Conservation (phyloP, 1,140 invertebrate genomes). For the Harlomillsia oculata region DNA sequence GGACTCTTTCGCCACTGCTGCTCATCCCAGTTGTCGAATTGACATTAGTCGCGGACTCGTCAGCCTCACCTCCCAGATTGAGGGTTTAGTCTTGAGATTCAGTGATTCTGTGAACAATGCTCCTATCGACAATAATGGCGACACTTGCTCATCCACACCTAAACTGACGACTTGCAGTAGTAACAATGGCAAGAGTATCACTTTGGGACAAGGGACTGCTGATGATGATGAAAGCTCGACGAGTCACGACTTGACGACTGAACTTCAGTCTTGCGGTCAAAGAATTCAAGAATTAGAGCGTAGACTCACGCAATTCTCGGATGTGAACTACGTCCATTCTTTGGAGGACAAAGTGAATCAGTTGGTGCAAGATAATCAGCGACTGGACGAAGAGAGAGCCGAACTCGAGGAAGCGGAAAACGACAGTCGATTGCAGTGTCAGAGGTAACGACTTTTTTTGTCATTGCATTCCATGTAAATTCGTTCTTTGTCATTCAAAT, state of each 20-base stretch:
- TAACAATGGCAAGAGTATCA: conserved; percentile 11
- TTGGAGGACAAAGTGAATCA: conserved; percentile 46
- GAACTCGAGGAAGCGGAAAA: conserved; percentile 60
- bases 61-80: conserved; percentile 48
- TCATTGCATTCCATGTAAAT: background rate
- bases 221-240: no score
- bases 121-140: background rate
- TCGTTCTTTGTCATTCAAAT: background rate
- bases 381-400: conserved; percentile 54
- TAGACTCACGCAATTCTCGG: conserved; percentile 24
- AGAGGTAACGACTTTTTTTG: conserved; percentile 42
- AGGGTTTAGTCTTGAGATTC: conserved; percentile 40
- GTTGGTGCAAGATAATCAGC: conserved; percentile 49
- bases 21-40: conserved; percentile 40
- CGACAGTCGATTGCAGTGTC: conserved; percentile 53
- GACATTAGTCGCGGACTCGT: conserved; percentile 49
- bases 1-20: conserved; percentile 16
- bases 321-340: conserved; percentile 42
- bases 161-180: background rate
- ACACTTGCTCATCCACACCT: background rate
- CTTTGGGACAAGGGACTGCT: no score
- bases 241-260: conserved; percentile 27
- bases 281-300: conserved; percentile 32
- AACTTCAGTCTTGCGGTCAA: conserved; percentile 31
- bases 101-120: conserved; percentile 2